Base-by-base conservation (phyloP, 2,113 vertebrate genomes). In the Salvelinus alpinus region DNA sequence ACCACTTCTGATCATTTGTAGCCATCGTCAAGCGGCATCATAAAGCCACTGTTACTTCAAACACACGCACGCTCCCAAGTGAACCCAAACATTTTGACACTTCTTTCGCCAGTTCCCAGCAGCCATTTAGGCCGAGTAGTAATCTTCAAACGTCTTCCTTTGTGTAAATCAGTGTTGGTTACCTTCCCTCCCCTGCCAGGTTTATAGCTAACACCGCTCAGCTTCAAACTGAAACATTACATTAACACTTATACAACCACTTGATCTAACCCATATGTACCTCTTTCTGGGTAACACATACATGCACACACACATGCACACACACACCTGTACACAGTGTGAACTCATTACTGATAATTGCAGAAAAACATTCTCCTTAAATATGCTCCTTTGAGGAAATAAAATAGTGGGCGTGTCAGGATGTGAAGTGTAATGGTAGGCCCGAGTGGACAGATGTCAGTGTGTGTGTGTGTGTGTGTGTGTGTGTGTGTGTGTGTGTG, bases 181-280 rank as follows among this genome's bases (percentile, higher is more conserved):
- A 31, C 64, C 66, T 18, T 77, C 80, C 34, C 34, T 71, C 73
- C 65, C 75, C 76, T 66, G 72, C 71, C 78, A 83, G 64, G 47
- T 85, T 87, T 86, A 87, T 80, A 66, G 75, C 66, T 57, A 59
- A 31, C 67, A 78, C 78, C 75, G 79, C 74, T 71, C 70, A 73
- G 75, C 76, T 82, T 81, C 65, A 62, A 78, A 78, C 84, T 83
- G 69, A 85, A 80, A 78, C 72, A 66, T 64, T 86, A 86, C 84
- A 83, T 84, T 77, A 73, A 59, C 72, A 76, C 82, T 85, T 82
- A 78, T 78, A 16, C 75, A 66, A 70, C 82, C 62, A 62, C 72
- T 84, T 89, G 74, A 88, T 86, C 48, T 2, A 24, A 84, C 54
- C 76, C 87, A 84, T 84, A 79, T 90, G 88, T 77, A 73, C n/a